Percentiles rank a stretch among this genome's conserved stretches.
These are phyloP conservation scores for Orientallactaga bullata DNA, from an alignment of 2,113 vertebrate species.

Conservation along the genomic window DNA sequence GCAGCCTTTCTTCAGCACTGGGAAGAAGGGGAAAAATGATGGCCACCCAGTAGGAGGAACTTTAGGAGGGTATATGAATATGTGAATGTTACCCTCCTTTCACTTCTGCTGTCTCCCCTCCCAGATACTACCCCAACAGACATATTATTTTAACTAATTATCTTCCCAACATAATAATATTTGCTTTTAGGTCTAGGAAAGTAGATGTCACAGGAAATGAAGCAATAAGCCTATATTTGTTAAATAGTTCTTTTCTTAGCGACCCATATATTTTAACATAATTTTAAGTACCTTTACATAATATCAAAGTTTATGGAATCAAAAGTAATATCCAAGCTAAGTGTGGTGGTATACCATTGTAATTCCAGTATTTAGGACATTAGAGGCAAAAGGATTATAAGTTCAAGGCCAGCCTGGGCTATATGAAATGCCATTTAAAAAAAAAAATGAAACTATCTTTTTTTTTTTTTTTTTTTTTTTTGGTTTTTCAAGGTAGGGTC, in stretches of 20 bases:
- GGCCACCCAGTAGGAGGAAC: background rate
- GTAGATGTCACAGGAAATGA: background rate
- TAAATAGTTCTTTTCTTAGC: background rate
- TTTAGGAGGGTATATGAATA: background rate
- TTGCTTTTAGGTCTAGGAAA: background rate
- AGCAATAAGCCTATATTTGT: background rate
- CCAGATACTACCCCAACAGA: background rate
- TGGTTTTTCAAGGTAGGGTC: too few species aligned
- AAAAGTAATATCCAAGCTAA: background rate
- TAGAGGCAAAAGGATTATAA: too few species aligned
- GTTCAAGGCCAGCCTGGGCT: background rate
- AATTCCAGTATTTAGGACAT: background rate
- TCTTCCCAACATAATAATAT: background rate
- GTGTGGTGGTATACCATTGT: background rate
- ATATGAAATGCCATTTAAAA: too few species aligned
- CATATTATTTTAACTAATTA: background rate
- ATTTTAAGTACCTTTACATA: slow-evolving; percentile 31
- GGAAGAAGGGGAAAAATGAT: background rate
- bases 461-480: too few species aligned
- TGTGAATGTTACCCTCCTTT: background rate
- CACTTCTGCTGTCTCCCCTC: background rate
- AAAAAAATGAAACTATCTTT: background rate
- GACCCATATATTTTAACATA: background rate
- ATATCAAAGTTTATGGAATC: background rate
- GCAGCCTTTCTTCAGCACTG: background rate